Conservation (phyloP, 1,140 invertebrate genomes). For the Chionoecetes opilio region DNA sequence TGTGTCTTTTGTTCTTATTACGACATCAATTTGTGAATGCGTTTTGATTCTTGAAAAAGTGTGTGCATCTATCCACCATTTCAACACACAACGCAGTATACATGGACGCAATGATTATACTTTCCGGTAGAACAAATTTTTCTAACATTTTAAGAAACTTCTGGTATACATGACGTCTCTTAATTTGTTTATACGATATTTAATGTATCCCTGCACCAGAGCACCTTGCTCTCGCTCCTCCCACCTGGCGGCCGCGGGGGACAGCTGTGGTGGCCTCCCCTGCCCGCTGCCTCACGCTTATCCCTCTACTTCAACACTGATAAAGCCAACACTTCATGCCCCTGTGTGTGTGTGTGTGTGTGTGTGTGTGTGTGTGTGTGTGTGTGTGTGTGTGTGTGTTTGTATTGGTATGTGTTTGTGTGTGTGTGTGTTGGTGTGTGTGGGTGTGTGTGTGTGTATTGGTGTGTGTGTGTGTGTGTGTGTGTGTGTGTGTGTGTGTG, state of each 20-base stretch:
- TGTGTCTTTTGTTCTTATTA: too few relatives aligned
- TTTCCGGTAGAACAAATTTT: too few relatives aligned
- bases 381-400: neutral
- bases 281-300: neutral
- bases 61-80: too few relatives aligned
- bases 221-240: neutral
- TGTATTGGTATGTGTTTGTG: neutral
- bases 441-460: neutral
- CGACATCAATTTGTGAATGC: too few relatives aligned
- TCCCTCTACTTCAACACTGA: neutral
- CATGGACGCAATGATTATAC: too few relatives aligned
- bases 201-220: too few relatives aligned
- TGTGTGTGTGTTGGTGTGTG: neutral
- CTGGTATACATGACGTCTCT: too few relatives aligned
- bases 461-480: too few relatives aligned
- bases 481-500: conserved; percentile 43
- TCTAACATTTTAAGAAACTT: too few relatives aligned
- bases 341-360: conserved; percentile 13
- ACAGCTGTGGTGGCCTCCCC: neutral
- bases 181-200: too few relatives aligned
- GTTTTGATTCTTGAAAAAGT: too few relatives aligned
- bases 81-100: too few relatives aligned
- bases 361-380: conserved; percentile 8
- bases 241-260: conserved; percentile 1
- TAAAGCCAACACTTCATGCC: neutral